A percentile compares a stretch with the other conserved stretches of the same genome.
Conservation (phyloP, 30 jellyfish, hydroid and myxozoan species). For the Hydractinia symbiolongicarpus region DNA sequence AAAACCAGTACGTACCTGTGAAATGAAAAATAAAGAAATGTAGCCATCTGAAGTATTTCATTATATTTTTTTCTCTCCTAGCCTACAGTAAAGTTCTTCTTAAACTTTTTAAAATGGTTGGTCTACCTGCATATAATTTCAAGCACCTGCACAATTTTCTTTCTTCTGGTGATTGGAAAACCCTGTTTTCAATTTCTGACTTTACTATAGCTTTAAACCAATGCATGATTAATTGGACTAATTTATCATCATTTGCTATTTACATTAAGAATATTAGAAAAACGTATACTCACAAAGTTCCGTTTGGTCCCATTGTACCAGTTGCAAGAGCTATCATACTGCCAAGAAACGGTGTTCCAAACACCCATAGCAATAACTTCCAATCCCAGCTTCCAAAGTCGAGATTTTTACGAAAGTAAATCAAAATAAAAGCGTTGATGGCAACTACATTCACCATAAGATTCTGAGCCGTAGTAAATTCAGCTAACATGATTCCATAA, state of each 20-base stretch:
- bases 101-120: too few relatives aligned
- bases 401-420: conserved; percentile 11
- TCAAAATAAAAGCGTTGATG: conserved; percentile 17
- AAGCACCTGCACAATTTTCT: too few relatives aligned
- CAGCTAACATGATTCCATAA: conserved; percentile 28
- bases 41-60: background rate
- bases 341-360: conserved; percentile 7
- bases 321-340: background rate
- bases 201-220: too few relatives aligned
- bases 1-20: background rate
- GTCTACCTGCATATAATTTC: too few relatives aligned
- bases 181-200: too few relatives aligned
- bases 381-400: conserved; percentile 16
- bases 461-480: conserved; percentile 18
- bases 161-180: too few relatives aligned
- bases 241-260: too few relatives aligned
- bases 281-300: conserved; percentile 13
- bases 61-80: background rate
- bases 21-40: background rate
- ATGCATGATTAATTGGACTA: too few relatives aligned
- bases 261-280: too few relatives aligned
- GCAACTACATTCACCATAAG: conserved; percentile 22
- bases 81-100: too few relatives aligned
- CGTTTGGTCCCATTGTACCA: conserved; percentile 24
- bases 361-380: background rate